Percentiles rank a stretch among this genome's conserved stretches.
phyloP scores from a whole-genome alignment of 2,888 invertebrate species.

The Lymantria monacha region DNA sequence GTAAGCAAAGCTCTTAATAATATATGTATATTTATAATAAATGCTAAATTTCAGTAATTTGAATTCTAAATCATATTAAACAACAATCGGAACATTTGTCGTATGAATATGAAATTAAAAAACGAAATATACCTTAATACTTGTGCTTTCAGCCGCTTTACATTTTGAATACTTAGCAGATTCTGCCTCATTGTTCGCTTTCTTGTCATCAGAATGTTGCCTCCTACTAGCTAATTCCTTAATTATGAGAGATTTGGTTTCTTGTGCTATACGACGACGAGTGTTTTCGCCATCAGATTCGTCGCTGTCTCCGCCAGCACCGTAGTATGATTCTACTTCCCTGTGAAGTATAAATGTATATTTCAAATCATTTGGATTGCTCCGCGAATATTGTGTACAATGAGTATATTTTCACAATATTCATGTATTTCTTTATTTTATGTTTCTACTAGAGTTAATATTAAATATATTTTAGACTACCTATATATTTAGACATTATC shows the following conservation, averaged over 20 bases:
- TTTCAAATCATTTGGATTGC: neutral
- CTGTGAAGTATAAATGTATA: slow-evolving; percentile 29
- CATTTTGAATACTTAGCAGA: slow-evolving; percentile 86
- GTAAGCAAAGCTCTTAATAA: too few relatives aligned
- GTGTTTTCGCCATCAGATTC: slow-evolving; percentile 63
- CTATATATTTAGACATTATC: too few relatives aligned
- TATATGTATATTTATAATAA: too few relatives aligned
- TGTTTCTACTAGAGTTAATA: too few relatives aligned
- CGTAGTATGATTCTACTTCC: slow-evolving; percentile 74
- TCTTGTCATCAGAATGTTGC: slow-evolving; percentile 56
- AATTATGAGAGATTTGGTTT: slow-evolving; percentile 86
- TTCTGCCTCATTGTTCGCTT: slow-evolving; percentile 73
- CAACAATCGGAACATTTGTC: too few relatives aligned
- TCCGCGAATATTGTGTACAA: too few relatives aligned
- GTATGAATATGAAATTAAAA: too few relatives aligned
- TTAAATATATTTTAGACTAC: too few relatives aligned
- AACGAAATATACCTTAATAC: slow-evolving; percentile 83
- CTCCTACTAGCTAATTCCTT: slow-evolving; percentile 90
- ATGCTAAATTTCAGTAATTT: too few relatives aligned
- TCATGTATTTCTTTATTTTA: too few relatives aligned
- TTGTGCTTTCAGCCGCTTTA: slow-evolving; percentile 87
- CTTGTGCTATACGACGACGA: slow-evolving; percentile 79
- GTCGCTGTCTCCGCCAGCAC: slow-evolving; percentile 56
- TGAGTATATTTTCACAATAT: too few relatives aligned
- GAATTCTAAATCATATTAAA: too few relatives aligned